Conservation (phyloP, 30 jellyfish, hydroid and myxozoan species). For the Catostylus mosaicus region DNA sequence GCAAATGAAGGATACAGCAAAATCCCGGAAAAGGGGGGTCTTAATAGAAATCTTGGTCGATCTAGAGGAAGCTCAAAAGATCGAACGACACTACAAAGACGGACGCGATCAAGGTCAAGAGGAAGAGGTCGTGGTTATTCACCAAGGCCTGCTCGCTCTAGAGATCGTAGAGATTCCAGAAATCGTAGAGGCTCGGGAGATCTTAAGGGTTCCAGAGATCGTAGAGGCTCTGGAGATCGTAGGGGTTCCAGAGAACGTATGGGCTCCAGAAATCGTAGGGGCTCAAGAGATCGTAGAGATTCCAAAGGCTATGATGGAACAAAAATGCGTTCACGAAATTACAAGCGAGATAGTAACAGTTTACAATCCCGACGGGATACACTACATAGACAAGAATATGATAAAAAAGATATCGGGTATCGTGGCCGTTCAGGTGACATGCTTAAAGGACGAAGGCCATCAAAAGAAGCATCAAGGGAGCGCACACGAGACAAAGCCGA, state of each 20-base stretch:
- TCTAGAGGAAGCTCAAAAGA: slow-evolving; percentile 10
- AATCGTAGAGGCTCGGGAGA: not conserved
- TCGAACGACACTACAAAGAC: not conserved
- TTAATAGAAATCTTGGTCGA: not conserved
- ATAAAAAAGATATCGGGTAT: not conserved
- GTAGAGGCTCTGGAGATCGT: not conserved
- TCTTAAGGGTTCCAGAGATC: not conserved
- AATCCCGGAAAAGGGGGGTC: not conserved
- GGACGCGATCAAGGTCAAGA: slow-evolving; percentile 31
- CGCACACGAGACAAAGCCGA: not conserved
- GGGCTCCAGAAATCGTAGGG: not conserved
- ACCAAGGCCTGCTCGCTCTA: not conserved
- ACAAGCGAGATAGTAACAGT: not conserved
- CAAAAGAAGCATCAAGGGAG: not conserved
- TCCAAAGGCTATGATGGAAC: not conserved
- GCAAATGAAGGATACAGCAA: not conserved
- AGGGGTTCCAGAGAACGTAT: not conserved
- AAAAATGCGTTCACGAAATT: not conserved
- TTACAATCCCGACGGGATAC: not conserved
- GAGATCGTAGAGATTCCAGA: not conserved
- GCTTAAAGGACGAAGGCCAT: not conserved
- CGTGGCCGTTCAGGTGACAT: not conserved
- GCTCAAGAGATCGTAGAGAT: not conserved
- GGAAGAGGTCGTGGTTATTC: not conserved
- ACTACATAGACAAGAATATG: not conserved